Base-by-base conservation (phyloP, 2,888 invertebrate species). In the Xylocampa areola region DNA sequence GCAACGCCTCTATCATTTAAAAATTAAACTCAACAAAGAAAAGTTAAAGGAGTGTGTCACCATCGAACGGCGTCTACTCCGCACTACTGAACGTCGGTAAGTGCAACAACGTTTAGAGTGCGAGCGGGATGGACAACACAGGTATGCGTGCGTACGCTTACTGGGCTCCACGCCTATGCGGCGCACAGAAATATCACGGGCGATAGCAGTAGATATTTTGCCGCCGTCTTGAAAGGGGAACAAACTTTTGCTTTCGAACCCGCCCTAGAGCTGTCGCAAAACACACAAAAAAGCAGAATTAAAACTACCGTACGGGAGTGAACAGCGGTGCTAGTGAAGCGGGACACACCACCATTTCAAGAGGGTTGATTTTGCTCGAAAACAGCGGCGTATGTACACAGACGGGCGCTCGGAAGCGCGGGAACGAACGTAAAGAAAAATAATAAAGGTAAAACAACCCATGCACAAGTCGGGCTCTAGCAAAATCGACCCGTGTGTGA, bases 171-270 rank as follows among this genome's bases (percentile, higher is more conserved):
- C 81, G 73, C 47, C 90, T 94, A 96, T 90, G 96, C 96, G 90
- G 96, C 96, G 95, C 95, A 96, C 93, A 96, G 95, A 95, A 96
- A 96, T 95, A 96, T 96, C 95, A 96, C 96, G 91, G 96, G 96
- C 95, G 96, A 95, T 94, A 96, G 94, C 93, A 96, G 95, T 91
- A 96, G 95, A 92, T 96, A 95, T 95, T 96, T 96, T 94, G 96
- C 95, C 91, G 96, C 96, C 94, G 95, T 96, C 96, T 96, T 96
- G 95, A 96, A 96, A 95, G 96, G 95, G 92, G 95, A 95, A 95
- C 95, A 95, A 90, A 94, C 94, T 95, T 95, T 95, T 92, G 95
- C 94, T 95, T 95, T 95, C 95, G 92, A 88, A 87, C 94, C 91
- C 89, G 93, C 88, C 89, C 92, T 94, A 94, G 91, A 92, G 92